These are phyloP conservation scores for Cydia amplana DNA, from an alignment of 1,140 invertebrate species.

Conservation along the genomic window DNA sequence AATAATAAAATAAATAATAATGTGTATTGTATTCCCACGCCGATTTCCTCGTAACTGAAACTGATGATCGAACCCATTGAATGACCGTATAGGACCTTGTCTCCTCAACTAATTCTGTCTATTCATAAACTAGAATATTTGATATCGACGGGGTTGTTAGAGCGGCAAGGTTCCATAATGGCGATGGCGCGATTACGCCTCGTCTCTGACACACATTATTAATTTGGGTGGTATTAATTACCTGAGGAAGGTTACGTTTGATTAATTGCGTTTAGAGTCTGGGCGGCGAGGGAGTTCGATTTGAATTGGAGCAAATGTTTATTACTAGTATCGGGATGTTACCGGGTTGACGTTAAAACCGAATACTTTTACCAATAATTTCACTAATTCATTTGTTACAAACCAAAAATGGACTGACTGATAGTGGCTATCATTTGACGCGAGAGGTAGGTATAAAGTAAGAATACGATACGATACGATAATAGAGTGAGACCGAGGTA, in stretches of 20 bases:
- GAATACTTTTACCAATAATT: too few species aligned
- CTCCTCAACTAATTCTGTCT: background rate
- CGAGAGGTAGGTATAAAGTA: too few species aligned
- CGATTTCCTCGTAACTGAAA: background rate
- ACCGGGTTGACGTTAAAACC: too few species aligned
- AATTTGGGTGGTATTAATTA: background rate
- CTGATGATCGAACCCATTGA: background rate
- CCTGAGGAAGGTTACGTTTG: background rate
- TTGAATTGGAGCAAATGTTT: too few species aligned
- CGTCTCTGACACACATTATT: constrained; percentile 11
- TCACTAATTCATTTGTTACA: too few species aligned
- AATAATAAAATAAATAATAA: too few species aligned
- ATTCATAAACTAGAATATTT: background rate
- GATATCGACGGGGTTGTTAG: background rate
- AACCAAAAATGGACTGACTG: too few species aligned
- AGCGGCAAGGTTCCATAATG: constrained; percentile 10
- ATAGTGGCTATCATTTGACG: too few species aligned
- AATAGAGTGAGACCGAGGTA: too few species aligned
- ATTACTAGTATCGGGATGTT: too few species aligned
- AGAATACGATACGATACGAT: too few species aligned
- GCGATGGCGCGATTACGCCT: background rate
- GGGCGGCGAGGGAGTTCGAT: too few species aligned
- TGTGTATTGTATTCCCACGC: background rate
- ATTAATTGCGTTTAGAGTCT: background rate
- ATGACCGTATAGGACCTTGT: background rate